Base-by-base conservation (phyloP, 2,888 invertebrate genomes). In the Sialis fuliginosa region DNA sequence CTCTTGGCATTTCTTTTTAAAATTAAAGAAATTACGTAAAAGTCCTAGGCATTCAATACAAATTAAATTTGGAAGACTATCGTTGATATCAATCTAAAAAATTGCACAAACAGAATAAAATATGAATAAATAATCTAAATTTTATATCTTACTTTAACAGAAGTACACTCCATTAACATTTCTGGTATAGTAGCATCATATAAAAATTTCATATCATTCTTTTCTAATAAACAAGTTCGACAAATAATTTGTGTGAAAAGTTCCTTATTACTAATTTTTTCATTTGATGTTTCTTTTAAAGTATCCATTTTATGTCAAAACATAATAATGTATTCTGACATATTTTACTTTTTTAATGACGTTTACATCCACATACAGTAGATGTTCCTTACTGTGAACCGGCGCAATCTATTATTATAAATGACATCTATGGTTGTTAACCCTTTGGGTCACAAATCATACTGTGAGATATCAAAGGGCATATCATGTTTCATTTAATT, bases 141-240 rank as follows among this genome's bases (percentile, higher is more conserved):
- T 1, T 6, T 22, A 22, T 22, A 2, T 39, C 45, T 45, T 45
- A 45, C 45, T 32, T 45, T 33, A 6, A 45, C 34, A 33, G 31
- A 45, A n/a, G 39, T 39, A 13, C 45, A 45, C 33, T 39, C 45
- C 33, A 34, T 34, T 39, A 45, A 31, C 32, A 45, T 45, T 39
- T 45, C 13, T 34, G 34, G 22, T 32, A 45, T 8, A 10, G 10
- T 34, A 6, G 45, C 8, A 32, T 39, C 31, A 45, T 39, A 34
- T 10, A 45, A 13, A 6, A n/a, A 12, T 30, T 13, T 45, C 45
- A 45, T 31, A 32, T 45, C 45, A 13, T 39, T 13, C 32, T 45
- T 45, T 39, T 39, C 31, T 9, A 22, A 10, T 33, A 45, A 39
- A 45, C 45, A 45, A 8, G 34, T 45, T 31, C 45, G 31, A 33